Percentiles rank a stretch among this genome's conserved stretches.
These are phyloP conservation scores for Rhinoderma darwinii DNA, from an alignment of 2,113 vertebrate species.

Conservation along the genomic window DNA sequence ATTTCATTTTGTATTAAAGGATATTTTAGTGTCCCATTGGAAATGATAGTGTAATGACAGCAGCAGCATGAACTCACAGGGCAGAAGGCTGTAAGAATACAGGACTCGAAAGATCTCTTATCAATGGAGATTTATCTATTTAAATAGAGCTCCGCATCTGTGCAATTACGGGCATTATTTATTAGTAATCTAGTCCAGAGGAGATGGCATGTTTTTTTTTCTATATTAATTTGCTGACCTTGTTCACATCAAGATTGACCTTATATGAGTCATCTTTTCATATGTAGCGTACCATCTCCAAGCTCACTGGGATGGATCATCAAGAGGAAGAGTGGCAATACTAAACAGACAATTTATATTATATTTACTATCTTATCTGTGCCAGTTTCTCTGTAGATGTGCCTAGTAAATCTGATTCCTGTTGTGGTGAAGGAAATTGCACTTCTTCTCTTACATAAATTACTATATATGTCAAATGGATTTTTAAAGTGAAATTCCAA, in stretches of 20 bases:
- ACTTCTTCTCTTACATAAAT: background rate
- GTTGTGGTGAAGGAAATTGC: background rate
- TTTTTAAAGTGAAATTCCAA: too few species aligned
- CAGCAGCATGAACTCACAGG: slow-evolving; percentile 23
- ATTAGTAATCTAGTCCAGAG: background rate
- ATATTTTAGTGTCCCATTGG: slow-evolving; percentile 72
- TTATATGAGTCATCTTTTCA: background rate
- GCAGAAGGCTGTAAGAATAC: slow-evolving; percentile 17
- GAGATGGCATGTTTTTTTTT: background rate
- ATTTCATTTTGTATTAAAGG: slow-evolving; percentile 65
- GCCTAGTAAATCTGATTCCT: background rate
- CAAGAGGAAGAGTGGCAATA: background rate
- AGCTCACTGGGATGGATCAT: background rate
- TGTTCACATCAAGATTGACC: background rate
- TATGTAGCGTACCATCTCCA: background rate
- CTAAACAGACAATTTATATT: background rate
- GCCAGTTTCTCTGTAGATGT: background rate
- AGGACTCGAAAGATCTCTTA: background rate
- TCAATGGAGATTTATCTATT: background rate
- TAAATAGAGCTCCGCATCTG: background rate
- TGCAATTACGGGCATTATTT: background rate
- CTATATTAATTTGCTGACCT: background rate
- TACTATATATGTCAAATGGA: background rate
- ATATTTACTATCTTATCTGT: background rate
- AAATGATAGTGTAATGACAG: slow-evolving; percentile 61